Evolutionary conservation across 2,888 invertebrate species (phyloP).

Genomic region (Limenitis camilla): DNA sequence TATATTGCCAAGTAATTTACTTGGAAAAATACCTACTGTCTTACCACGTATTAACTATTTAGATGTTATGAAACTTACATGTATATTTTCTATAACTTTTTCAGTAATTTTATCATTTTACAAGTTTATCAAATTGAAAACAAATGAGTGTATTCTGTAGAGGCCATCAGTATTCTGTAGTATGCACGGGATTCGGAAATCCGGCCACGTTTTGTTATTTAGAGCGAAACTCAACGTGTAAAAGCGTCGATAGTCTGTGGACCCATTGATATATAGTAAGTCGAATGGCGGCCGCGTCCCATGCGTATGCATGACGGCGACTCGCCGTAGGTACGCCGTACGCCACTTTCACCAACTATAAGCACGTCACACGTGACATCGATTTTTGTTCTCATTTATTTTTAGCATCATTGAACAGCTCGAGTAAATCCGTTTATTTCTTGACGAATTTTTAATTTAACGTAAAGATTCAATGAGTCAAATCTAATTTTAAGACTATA

Average conservation of each 20-base stretch:
- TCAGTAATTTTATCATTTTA: no score
- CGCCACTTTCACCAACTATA: constrained; percentile 56
- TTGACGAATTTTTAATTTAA: no score
- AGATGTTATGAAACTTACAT: no score
- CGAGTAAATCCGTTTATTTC: constrained; percentile 7
- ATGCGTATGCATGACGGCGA: constrained; percentile 31
- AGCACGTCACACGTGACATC: constrained; percentile 52
- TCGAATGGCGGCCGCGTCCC: constrained; percentile 49
- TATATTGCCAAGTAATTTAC: no score
- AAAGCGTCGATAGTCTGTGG: constrained; percentile 52
- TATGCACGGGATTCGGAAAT: constrained; percentile 47
- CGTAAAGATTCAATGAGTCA: no score
- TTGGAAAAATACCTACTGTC: no score
- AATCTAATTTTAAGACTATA: no score
- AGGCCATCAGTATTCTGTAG: constrained; percentile 17
- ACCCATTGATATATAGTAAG: constrained; percentile 48
- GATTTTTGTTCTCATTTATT: constrained; percentile 40
- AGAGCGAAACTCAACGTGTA: constrained; percentile 60
- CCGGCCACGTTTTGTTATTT: constrained; percentile 61
- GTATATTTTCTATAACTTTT: no score
- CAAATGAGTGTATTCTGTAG: no score
- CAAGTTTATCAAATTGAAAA: no score
- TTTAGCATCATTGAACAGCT: constrained; percentile 14
- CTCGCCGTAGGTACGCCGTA: constrained; percentile 20
- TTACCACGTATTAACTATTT: no score